Evolutionary conservation across 2,113 vertebrate species (phyloP), one percentile per base, ranked within the genome.

Genomic region (Pangasianodon gigas): DNA sequence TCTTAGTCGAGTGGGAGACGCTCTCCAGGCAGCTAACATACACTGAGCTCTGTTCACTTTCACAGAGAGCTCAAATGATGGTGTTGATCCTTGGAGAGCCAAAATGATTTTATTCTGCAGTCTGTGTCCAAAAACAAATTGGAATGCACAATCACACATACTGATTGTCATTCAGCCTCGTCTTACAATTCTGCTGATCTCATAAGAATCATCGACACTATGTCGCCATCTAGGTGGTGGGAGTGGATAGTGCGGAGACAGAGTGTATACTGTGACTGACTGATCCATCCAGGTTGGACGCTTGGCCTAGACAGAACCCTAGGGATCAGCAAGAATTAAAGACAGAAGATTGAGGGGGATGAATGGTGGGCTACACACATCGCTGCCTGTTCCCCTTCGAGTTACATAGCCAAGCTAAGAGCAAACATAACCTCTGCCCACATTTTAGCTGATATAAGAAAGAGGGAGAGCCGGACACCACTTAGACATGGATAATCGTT

Each of bases 221-320:
- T 94, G 92, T 95, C 92, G 94, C 96, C 96, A 95, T 95, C 96
- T 96, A 95, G 91, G 91, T 89, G 94, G 90, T 90, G 86, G 46
- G 88, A 62, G 62, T 56, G 2, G 90, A 95, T 91, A 96, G 84
- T 94, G 92, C 92, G 6, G 8, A 46, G 56, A 62, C 37, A 46
- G 21, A 46, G 46, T 74, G 62, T 58, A 81, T 32, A 24, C 60
- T 79, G 81, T 86, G 87, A 85, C 87, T 87, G 74, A 92, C 89
- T 89, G 88, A 92, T 91, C 90, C 84, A 69, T 74, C 52, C 83
- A 87, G 26, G 79, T 75, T 91, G 83, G 86, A 90, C 67, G 75
- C 79, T 87, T 89, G 67, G 80, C 85, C 89, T 82, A 14, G 29
- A 74, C 44, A 69, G 86, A 87, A 41, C 84, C 80, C 62, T 52